Evolutionary conservation across 2,113 vertebrate species (phyloP).

Genomic region (Galemys pyrenaicus): DNA sequence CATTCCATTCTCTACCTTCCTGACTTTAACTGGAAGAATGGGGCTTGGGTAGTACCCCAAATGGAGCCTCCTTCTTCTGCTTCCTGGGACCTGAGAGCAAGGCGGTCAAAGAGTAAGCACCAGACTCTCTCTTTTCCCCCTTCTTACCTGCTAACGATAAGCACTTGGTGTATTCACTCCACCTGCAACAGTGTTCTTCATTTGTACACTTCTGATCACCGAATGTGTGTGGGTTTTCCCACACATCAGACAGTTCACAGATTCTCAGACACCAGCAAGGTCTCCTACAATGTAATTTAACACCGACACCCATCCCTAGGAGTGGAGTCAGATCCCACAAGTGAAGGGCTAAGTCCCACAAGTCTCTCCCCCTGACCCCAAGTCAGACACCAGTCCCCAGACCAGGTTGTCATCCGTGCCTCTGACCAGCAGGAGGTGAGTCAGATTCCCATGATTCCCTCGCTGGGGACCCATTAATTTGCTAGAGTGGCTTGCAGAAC

Average conservation of each 20-base stretch:
- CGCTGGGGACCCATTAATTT: not conserved
- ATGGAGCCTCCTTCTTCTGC: not conserved
- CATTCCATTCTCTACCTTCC: fast-evolving
- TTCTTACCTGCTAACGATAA: not conserved
- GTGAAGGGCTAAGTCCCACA: not conserved
- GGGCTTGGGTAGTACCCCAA: too few relatives aligned
- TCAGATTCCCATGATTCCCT: not conserved
- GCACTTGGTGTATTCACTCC: not conserved
- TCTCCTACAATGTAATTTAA: not conserved
- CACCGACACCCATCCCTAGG: not conserved
- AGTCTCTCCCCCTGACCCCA: not conserved
- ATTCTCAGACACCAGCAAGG: not conserved
- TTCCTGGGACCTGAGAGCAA: not conserved
- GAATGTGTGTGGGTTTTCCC: not conserved
- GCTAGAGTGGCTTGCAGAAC: not conserved
- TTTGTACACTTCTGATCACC: not conserved
- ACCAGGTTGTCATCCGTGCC: not conserved
- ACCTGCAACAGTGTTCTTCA: not conserved
- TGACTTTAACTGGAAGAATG: not conserved
- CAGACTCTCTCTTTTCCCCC: not conserved
- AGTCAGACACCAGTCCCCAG: not conserved
- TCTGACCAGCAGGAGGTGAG: not conserved
- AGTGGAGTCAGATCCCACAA: not conserved
- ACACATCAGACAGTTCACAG: not conserved
- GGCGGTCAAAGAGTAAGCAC: not conserved